Evolutionary conservation across 2,113 vertebrate species (phyloP).

Genomic region (Acanthochromis polyacanthus): DNA sequence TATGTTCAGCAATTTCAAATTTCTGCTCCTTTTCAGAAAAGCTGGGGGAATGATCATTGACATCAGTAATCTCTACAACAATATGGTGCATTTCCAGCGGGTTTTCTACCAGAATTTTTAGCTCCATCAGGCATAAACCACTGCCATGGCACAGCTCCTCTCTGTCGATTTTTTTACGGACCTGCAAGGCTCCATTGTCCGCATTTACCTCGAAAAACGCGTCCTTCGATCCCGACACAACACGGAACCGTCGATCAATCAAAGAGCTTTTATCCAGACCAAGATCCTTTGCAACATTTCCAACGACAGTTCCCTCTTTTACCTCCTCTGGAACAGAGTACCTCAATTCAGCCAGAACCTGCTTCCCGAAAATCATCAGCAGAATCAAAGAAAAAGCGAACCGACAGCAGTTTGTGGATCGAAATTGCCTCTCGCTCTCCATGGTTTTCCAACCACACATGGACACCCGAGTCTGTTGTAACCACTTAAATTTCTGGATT

Average conservation of each 20-base stretch:
- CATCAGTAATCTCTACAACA: conserved; percentile 77
- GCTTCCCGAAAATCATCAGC: conserved; percentile 33
- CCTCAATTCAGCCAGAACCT: conserved; percentile 62
- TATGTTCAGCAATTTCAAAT: conserved; percentile 77
- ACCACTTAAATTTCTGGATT: not conserved
- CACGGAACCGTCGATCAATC: conserved; percentile 69
- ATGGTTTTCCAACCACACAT: conserved; percentile 10
- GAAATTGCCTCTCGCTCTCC: not conserved
- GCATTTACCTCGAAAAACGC: conserved; percentile 74
- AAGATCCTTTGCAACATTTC: conserved; percentile 81
- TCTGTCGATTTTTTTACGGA: conserved; percentile 78
- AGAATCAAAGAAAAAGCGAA: conserved; percentile 15
- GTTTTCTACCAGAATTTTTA: conserved; percentile 81
- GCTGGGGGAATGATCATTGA: conserved; percentile 82
- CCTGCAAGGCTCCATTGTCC: conserved; percentile 73
- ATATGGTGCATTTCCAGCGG: conserved; percentile 82
- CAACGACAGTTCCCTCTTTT: conserved; percentile 70
- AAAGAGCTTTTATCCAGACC: conserved; percentile 69
- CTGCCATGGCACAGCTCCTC: conserved; percentile 77
- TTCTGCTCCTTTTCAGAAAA: conserved; percentile 77
- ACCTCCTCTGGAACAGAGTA: conserved; percentile 82
- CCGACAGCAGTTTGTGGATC: not conserved
- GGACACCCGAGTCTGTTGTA: not conserved
- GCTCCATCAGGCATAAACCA: conserved; percentile 69
- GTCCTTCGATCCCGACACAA: conserved; percentile 73